A percentile compares a stretch with the other conserved stretches of the same genome.
phyloP scores from a whole-genome alignment of 37 sponge, comb jelly and placozoan species.

The Chondrosia reniformis region DNA sequence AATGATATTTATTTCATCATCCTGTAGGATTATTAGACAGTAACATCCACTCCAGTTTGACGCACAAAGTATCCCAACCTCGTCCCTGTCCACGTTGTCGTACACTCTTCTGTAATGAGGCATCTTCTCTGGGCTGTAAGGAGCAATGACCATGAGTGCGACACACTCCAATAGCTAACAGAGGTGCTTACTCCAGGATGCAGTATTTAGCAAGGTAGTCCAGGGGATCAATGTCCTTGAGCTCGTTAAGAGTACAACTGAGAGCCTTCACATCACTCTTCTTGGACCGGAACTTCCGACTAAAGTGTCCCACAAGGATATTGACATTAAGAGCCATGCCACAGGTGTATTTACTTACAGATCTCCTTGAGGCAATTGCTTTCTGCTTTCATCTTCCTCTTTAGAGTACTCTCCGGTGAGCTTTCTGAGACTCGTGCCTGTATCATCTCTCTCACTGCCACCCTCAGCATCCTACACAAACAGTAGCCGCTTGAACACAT shows the following conservation, averaged over 20 bases:
- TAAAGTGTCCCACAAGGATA: not conserved
- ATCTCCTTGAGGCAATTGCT: slow-evolving; percentile 14
- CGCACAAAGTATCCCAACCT: no score
- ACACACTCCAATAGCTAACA: not conserved
- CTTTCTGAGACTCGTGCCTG: not conserved
- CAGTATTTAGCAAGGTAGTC: slow-evolving; percentile 92
- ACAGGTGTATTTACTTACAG: slow-evolving; percentile 21
- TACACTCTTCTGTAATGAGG: slow-evolving; percentile 37
- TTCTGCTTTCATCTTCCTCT: slow-evolving; percentile 19
- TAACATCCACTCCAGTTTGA: no score
- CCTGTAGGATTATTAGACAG: slow-evolving; percentile 13
- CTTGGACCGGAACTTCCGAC: slow-evolving; percentile 21
- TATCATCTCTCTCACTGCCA: not conserved
- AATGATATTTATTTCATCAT: slow-evolving; percentile 69
- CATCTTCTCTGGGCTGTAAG: slow-evolving; percentile 15
- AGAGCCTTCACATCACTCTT: slow-evolving; percentile 61
- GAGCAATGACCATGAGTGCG: slow-evolving; percentile 16
- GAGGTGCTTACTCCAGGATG: slow-evolving; percentile 64
- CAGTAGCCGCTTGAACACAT: no score
- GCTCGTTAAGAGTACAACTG: slow-evolving; percentile 54
- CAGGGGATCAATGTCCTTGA: slow-evolving; percentile 80
- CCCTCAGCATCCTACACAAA: not conserved
- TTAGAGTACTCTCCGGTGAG: not conserved
- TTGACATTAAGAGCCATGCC: not conserved
- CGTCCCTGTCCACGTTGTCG: slow-evolving; percentile 75